Conservation (phyloP, 2,797 vertebrate species). For the Anas bernieri region DNA sequence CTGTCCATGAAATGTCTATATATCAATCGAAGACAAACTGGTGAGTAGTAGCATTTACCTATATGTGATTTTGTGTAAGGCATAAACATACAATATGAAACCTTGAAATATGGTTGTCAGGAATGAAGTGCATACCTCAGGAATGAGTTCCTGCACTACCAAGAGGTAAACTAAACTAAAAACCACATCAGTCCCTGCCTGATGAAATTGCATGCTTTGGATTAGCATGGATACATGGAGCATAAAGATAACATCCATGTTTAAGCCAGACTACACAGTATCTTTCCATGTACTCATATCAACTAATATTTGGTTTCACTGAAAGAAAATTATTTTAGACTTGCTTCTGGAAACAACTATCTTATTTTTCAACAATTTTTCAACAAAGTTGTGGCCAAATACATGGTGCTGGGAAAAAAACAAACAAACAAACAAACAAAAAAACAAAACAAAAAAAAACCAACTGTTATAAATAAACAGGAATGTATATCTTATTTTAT, state of each 20-base stretch:
- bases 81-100: not conserved
- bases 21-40: not conserved
- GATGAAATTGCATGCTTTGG: not conserved
- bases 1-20: not conserved
- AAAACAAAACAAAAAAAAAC: too few relatives aligned
- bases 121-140: not conserved
- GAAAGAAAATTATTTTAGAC: not conserved
- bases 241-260: not conserved
- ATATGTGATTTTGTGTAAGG: not conserved
- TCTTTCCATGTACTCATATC: not conserved
- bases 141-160: not conserved
- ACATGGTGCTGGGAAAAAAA: accelerated
- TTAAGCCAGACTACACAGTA: not conserved
- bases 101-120: not conserved
- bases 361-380: not conserved
- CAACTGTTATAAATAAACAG: not conserved
- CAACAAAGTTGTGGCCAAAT: not conserved
- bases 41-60: not conserved
- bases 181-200: not conserved
- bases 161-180: not conserved
- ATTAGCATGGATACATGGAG: not conserved
- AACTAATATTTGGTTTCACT: not conserved
- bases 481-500: not conserved
- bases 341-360: not conserved
- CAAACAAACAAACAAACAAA: not conserved